phyloP scores from a whole-genome alignment of 2,113 vertebrate genomes.

The Epinephelus fuscoguttatus region DNA sequence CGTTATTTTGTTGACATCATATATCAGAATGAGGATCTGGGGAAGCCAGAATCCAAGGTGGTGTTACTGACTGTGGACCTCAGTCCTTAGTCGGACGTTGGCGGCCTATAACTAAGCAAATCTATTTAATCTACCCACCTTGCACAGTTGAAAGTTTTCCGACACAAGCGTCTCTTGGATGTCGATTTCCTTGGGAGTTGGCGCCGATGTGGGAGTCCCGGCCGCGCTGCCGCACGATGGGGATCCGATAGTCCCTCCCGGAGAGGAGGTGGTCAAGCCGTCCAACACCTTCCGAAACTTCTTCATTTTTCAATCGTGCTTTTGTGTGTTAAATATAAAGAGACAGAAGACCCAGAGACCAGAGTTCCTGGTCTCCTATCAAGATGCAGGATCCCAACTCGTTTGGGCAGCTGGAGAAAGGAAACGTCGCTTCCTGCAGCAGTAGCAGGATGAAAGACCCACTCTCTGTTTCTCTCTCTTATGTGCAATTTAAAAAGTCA shows the following conservation, averaged over 20 bases:
- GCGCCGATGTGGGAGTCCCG: conserved; percentile 84
- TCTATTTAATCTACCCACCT: conserved; percentile 85
- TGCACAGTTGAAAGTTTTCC: conserved; percentile 97
- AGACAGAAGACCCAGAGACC: not conserved
- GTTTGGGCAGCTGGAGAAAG: conserved; percentile 30
- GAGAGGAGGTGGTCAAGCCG: conserved; percentile 94
- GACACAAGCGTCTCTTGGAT: conserved; percentile 94
- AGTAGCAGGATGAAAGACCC: conserved; percentile 18
- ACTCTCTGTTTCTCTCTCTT: conserved; percentile 38
- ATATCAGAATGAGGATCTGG: not conserved
- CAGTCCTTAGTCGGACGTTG: not conserved
- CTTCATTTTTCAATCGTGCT: conserved; percentile 88
- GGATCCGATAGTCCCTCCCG: conserved; percentile 86
- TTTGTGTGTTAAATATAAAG: not conserved
- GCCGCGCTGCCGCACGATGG: conserved; percentile 88
- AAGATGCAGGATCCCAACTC: conserved; percentile 40
- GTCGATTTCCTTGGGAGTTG: conserved; percentile 89
- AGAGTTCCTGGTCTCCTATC: conserved; percentile 49
- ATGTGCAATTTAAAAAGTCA: conserved; percentile 81
- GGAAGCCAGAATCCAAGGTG: not conserved
- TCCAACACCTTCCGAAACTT: conserved; percentile 99
- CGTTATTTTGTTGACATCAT: not conserved
- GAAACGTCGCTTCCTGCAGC: conserved; percentile 54
- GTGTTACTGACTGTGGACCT: not conserved
- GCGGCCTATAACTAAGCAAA: not conserved